Percentiles rank a stretch among this genome's conserved stretches.
phyloP scores from a whole-genome alignment of 2,113 vertebrate genomes.

The Malaclemys terrapin region DNA sequence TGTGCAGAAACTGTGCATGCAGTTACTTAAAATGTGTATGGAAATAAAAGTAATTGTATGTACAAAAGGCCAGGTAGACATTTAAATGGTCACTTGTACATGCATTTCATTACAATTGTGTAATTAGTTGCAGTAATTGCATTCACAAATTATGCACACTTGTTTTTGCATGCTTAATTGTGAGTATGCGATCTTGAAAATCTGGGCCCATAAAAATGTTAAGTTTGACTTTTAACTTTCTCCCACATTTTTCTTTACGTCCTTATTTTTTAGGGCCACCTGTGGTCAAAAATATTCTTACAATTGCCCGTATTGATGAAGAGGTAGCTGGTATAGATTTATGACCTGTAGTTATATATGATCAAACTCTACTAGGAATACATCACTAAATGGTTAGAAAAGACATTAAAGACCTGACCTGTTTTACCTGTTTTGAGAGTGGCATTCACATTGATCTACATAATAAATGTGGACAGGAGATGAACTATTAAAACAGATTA shows the following conservation, averaged over 20 bases:
- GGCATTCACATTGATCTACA: background rate
- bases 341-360: background rate
- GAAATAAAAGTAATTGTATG: background rate
- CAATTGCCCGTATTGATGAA: background rate
- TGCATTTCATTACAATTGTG: background rate
- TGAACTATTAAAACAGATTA: conserved; percentile 8
- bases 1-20: background rate
- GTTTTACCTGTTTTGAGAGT: background rate
- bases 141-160: background rate
- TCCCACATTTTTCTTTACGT: background rate
- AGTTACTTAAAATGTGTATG: background rate
- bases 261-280: background rate
- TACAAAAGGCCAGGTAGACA: background rate
- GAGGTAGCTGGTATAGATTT: background rate
- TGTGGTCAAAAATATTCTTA: conserved; percentile 20
- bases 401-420: background rate
- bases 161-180: background rate
- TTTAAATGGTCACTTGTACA: background rate
- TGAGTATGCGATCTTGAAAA: background rate
- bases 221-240: background rate
- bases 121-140: background rate
- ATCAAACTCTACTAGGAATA: background rate
- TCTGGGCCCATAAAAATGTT: background rate
- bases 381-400: background rate
- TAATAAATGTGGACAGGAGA: conserved; percentile 15